Percentiles rank a stretch among this genome's conserved stretches.
Conservation (phyloP, 2,113 vertebrate species). For the Conger conger region DNA sequence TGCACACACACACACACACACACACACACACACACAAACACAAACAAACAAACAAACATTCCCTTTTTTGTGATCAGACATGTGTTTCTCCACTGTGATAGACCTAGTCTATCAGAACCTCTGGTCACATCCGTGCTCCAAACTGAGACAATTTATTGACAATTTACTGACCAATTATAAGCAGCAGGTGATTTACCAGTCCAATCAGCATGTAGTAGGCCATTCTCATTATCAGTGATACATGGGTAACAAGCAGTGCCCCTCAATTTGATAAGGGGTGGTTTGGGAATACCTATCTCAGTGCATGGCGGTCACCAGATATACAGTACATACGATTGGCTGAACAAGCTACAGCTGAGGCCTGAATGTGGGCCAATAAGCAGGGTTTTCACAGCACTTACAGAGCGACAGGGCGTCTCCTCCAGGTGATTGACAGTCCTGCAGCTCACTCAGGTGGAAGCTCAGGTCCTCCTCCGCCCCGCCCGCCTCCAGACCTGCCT, state of each 20-base stretch:
- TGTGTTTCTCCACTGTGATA: no score
- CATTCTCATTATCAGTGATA: background rate
- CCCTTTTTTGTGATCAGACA: background rate
- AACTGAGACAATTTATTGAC: background rate
- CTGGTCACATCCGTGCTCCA: background rate
- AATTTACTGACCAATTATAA: background rate
- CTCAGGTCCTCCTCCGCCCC: constrained; percentile 43
- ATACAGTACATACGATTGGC: background rate
- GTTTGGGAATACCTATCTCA: background rate
- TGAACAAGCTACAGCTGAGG: background rate
- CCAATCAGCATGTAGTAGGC: background rate
- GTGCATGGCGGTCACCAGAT: no score
- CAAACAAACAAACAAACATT: background rate
- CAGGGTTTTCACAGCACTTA: constrained; percentile 32
- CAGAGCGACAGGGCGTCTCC: constrained; percentile 29
- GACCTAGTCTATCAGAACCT: background rate
- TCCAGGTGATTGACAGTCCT: constrained; percentile 33
- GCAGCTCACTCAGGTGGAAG: constrained; percentile 38
- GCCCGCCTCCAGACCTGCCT: constrained; percentile 20
- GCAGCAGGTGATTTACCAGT: background rate
- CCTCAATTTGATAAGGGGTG: no score
- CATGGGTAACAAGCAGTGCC: no score
- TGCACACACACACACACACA: background rate
- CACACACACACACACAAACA: background rate
- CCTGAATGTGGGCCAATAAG: background rate